These are phyloP conservation scores for Coregonus sp. DNA, from an alignment of 2,797 vertebrate genomes.

Conservation along the genomic window DNA sequence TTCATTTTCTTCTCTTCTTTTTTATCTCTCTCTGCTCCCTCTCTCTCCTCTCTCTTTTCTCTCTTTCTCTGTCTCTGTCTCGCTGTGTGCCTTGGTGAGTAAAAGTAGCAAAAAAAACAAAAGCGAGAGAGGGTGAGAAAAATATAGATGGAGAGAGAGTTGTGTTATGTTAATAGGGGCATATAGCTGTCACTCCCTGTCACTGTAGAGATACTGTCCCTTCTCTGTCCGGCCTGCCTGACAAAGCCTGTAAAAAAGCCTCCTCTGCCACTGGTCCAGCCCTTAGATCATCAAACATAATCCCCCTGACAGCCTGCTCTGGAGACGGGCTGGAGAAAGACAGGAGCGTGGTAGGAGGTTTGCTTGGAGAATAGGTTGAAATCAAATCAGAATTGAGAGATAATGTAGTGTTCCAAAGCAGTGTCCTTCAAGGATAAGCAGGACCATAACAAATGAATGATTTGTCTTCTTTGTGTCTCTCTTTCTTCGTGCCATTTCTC, in stretches of 20 bases:
- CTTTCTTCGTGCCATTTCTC: not conserved
- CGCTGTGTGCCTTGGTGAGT: too few relatives aligned
- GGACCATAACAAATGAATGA: not conserved
- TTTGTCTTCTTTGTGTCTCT: not conserved
- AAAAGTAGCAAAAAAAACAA: too few relatives aligned
- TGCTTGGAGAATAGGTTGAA: not conserved
- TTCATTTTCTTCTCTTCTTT: too few relatives aligned
- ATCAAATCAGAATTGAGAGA: not conserved
- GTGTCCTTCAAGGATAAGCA: not conserved
- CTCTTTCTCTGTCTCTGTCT: not conserved
- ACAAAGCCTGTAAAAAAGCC: not conserved
- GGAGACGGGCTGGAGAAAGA: too few relatives aligned
- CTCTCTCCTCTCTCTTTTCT: not conserved
- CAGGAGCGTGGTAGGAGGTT: not conserved
- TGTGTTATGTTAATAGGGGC: conserved; percentile 15
- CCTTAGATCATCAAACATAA: conserved; percentile 24
- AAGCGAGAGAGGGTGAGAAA: not conserved
- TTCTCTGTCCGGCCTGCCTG: too few relatives aligned
- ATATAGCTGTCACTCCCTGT: conserved; percentile 10
- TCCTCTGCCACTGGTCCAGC: not conserved
- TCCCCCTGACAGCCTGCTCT: not conserved
- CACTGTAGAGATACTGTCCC: not conserved
- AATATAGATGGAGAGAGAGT: conserved; percentile 3
- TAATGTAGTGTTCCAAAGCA: not conserved
- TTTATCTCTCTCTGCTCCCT: not conserved